phyloP scores from a whole-genome alignment of 2,797 vertebrate species.

The Sebastes nivosus region DNA sequence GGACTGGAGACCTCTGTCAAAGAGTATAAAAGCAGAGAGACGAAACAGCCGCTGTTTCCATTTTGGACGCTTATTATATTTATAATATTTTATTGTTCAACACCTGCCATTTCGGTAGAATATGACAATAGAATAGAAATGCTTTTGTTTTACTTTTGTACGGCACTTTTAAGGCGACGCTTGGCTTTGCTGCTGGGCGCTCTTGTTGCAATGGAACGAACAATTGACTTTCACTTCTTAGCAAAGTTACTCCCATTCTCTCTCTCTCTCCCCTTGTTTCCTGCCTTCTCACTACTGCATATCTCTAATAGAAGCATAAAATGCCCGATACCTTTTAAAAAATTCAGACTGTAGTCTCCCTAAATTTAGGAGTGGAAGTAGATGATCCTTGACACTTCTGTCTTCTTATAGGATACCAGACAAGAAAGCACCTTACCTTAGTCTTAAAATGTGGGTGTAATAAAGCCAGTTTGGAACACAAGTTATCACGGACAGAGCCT shows the following conservation, averaged over 20 bases:
- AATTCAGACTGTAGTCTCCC: not conserved
- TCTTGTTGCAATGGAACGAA: too few relatives aligned
- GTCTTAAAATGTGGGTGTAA: not conserved
- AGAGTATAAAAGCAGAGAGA: too few relatives aligned
- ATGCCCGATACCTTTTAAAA: not conserved
- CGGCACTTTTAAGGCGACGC: too few relatives aligned
- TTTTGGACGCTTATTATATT: too few relatives aligned
- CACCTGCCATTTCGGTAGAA: too few relatives aligned
- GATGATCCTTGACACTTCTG: not conserved
- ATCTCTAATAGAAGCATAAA: not conserved
- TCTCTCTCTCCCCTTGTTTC: not conserved
- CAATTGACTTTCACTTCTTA: too few relatives aligned
- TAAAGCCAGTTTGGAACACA: not conserved
- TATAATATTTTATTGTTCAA: too few relatives aligned
- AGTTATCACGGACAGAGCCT: not conserved
- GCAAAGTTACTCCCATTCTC: too few relatives aligned
- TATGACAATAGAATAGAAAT: too few relatives aligned
- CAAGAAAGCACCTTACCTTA: not conserved
- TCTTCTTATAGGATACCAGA: not conserved
- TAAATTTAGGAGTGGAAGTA: not conserved
- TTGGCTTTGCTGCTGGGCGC: too few relatives aligned
- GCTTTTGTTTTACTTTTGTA: too few relatives aligned
- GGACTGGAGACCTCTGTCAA: not conserved
- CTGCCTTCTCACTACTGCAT: not conserved
- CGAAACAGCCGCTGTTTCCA: too few relatives aligned